phyloP scores from a whole-genome alignment of 35 echinoderm and acorn worm genomes.

The Strongylocentrotus purpuratus region DNA sequence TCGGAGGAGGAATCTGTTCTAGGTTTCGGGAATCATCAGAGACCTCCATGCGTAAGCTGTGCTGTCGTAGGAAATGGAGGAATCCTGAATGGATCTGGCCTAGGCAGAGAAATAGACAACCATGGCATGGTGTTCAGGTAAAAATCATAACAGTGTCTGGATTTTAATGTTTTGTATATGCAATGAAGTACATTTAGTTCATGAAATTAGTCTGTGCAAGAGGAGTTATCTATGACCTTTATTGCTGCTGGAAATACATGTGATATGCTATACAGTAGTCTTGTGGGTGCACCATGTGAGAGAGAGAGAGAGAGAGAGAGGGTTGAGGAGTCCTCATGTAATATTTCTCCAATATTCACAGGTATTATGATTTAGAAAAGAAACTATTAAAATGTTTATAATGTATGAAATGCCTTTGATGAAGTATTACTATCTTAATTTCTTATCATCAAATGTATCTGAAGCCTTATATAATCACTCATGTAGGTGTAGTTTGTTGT shows the following conservation, averaged over 20 bases:
- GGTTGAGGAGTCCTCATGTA: no score
- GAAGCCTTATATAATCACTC: no score
- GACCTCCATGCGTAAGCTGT: conserved; percentile 76
- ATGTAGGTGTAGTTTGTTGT: no score
- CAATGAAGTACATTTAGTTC: no score
- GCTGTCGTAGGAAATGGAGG: conserved; percentile 91
- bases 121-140: conserved; percentile 94
- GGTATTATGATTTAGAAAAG: background rate
- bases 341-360: background rate
- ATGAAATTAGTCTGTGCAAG: no score
- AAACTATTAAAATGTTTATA: background rate
- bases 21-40: conserved; percentile 26
- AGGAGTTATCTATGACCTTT: no score
- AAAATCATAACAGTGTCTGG: background rate
- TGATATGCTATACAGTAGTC: background rate
- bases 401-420: background rate
- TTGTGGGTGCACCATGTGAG: no score
- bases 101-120: conserved; percentile 81
- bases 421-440: no score
- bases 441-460: no score
- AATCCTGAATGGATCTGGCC: conserved; percentile 70
- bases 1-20: conserved; percentile 54
- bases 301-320: no score
- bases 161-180: no score
- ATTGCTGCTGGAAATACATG: no score